Conservation (phyloP, 2,113 vertebrate species). For the Ictidomys tridecemlineatus region DNA sequence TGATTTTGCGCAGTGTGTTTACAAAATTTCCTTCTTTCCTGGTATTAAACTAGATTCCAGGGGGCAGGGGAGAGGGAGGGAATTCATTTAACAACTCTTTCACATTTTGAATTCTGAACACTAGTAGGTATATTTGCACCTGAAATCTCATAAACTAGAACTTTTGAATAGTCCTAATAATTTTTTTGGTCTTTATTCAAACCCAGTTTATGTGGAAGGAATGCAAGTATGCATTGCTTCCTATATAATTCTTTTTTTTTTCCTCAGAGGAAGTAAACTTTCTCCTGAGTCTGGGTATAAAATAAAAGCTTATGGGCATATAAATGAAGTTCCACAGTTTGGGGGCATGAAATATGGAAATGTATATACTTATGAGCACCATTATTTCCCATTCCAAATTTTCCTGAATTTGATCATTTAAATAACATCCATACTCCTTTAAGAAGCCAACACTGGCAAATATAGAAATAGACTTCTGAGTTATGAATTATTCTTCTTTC, state of each 20-base stretch:
- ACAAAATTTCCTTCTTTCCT: background rate
- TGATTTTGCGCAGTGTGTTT: background rate
- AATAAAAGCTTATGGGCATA: background rate
- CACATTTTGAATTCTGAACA: background rate
- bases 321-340: background rate
- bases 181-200: background rate
- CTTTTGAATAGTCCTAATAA: background rate
- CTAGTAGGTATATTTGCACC: background rate
- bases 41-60: background rate
- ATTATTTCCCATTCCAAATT: background rate
- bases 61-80: accelerated
- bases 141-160: background rate
- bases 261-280: background rate
- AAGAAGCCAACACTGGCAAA: background rate
- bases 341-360: background rate
- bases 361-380: background rate
- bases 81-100: background rate
- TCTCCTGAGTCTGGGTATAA: background rate
- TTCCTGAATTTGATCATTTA: background rate
- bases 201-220: background rate
- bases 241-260: background rate
- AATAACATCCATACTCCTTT: background rate
- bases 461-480: background rate
- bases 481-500: background rate
- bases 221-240: background rate